These are phyloP conservation scores for Hydropsyche tenuis DNA, from an alignment of 1,140 invertebrate genomes.

Conservation along the genomic window DNA sequence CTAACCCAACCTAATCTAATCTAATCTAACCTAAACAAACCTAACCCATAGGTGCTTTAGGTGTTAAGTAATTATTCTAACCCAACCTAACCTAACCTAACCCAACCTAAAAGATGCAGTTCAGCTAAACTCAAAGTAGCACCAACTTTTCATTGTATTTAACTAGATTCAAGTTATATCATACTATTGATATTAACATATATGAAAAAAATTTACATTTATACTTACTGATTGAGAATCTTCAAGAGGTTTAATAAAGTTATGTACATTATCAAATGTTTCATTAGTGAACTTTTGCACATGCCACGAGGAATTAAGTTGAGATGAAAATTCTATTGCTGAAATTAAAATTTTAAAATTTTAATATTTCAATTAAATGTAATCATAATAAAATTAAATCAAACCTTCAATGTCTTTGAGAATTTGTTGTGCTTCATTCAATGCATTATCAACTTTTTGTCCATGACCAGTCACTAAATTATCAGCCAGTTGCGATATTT, in stretches of 20 bases:
- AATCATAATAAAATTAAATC: conserved; percentile 63
- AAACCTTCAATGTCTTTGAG: conserved; percentile 70
- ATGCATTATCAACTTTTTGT: conserved; percentile 77
- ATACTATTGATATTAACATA: too few species aligned
- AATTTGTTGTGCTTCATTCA: conserved; percentile 75
- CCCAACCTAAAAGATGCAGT: too few species aligned
- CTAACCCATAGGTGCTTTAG: too few species aligned
- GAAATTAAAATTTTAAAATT: conserved; percentile 51
- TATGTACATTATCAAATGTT: conserved; percentile 70
- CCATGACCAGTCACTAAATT: conserved; percentile 71
- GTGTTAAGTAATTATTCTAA: too few species aligned
- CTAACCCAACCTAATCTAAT: too few species aligned
- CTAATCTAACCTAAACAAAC: too few species aligned
- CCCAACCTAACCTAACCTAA: too few species aligned
- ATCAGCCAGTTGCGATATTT: conserved; percentile 71
- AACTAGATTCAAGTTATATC: too few species aligned
- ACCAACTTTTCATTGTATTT: too few species aligned
- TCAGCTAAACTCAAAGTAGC: too few species aligned
- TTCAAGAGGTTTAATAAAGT: conserved; percentile 72
- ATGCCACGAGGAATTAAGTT: conserved; percentile 62
- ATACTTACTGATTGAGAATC: conserved; percentile 61
- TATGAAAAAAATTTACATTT: conserved; percentile 19
- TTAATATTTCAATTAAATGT: conserved; percentile 30
- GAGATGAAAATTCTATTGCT: conserved; percentile 58
- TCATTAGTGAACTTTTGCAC: conserved; percentile 68